Evolutionary conservation across 2,888 invertebrate genomes (phyloP), one percentile per base, ranked within the genome.

Genomic region (Drosophila birchii): DNA sequence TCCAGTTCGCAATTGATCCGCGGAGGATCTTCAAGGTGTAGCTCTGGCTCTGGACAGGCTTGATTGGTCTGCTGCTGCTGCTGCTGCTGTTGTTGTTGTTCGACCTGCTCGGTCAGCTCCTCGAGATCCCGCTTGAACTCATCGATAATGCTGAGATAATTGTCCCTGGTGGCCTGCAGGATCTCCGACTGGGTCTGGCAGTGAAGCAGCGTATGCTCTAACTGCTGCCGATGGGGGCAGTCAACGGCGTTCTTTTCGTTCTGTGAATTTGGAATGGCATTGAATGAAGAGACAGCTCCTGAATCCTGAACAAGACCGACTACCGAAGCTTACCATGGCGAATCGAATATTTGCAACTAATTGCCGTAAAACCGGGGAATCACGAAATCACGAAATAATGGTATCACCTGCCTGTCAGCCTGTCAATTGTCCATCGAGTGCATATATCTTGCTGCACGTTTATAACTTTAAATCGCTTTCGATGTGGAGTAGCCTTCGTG

Each of bases 71-170:
- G 85, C 47, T 87, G 82, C 53, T 57, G 68, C 2, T 78, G 69
- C 0, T 79, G 63, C 58, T 79, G 66, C 16, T 78, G 80, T 39
- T 91, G 90, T 18, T 90, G 90, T 67, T 86, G 81, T 41, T 82
- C 85, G 68, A 92, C 90, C 70, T 92, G 91, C 43, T 79, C 81
- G 11, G 91, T 92, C 36, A 92, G 81, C 61, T 83, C 87, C 7
- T 90, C 89, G 18, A 92, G 76, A 73, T 92, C 92, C 23, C 79
- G 82, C 44, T 90, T 91, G 38, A 92, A 83, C 60, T 92, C 92
- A 75, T 87, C 90, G 44, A 92, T 91, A 2, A 92, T 90, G 79
- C 87, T 88, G n/a, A 91, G 70, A 77, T 92, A 92, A 32, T 90
- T 89, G 34, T 86, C 90, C 23, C 89, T 87, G 5, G 89, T 86